Conservation (phyloP, 2,113 vertebrate species). For the Sinosuthora webbiana region DNA sequence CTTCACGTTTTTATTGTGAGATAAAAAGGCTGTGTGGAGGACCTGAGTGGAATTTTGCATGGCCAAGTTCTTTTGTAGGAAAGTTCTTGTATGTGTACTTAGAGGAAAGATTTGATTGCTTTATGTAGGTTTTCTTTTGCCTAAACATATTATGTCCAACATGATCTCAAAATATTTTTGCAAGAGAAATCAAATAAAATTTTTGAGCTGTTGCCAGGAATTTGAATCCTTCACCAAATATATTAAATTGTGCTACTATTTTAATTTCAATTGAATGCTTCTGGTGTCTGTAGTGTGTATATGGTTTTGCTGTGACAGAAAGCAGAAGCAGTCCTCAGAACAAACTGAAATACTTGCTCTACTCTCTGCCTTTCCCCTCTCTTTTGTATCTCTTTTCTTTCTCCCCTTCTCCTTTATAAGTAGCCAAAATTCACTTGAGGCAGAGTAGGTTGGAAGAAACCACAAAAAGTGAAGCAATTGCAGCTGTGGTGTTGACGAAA, state of each 20-base stretch:
- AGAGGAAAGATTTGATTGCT: background rate
- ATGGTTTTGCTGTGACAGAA: fast-evolving
- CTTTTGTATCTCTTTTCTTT: background rate
- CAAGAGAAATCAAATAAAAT: background rate
- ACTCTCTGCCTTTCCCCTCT: background rate
- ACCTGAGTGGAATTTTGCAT: background rate
- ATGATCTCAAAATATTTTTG: background rate
- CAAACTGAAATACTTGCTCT: background rate
- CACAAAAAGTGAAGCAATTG: fast-evolving
- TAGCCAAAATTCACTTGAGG: background rate
- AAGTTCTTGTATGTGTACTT: background rate
- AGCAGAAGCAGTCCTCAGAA: background rate
- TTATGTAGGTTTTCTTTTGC: background rate
- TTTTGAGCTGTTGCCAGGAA: background rate
- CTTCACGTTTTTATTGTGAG: background rate
- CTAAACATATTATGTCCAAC: background rate
- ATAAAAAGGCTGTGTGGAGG: background rate
- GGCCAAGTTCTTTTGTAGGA: background rate
- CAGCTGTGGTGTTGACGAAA: background rate
- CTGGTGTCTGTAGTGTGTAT: fast-evolving
- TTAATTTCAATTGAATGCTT: background rate
- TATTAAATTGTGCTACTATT: background rate
- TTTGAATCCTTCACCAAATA: background rate
- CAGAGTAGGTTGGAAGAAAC: background rate
- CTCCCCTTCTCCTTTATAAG: background rate